These are phyloP conservation scores for Malurus elegans DNA, from an alignment of 2,113 vertebrate species.

Conservation along the genomic window DNA sequence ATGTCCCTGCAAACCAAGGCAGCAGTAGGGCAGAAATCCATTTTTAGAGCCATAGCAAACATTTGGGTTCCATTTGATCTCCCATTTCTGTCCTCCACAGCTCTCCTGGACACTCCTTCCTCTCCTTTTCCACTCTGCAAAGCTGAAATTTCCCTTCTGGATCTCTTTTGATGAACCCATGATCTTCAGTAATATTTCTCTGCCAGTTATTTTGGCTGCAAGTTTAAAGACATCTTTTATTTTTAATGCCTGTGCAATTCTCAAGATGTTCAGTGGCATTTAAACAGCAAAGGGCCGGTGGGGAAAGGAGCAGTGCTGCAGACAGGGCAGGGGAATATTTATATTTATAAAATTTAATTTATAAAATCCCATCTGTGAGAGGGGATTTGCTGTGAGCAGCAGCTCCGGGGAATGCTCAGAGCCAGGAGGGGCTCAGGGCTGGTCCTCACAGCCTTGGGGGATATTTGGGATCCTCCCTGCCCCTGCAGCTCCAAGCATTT, in stretches of 20 bases:
- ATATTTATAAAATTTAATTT: no score
- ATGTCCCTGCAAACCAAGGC: background rate
- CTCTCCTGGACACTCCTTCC: background rate
- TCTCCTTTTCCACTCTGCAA: background rate
- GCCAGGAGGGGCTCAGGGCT: background rate
- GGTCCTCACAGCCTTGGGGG: no score
- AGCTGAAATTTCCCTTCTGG: background rate
- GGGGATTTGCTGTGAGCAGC: background rate
- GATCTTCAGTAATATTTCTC: background rate
- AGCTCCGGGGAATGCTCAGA: background rate
- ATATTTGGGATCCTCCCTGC: no score
- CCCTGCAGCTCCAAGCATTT: rapidly evolving
- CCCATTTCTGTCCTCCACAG: background rate
- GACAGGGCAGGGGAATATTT: no score
- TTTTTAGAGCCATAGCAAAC: background rate
- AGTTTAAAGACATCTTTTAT: background rate
- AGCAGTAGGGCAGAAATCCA: background rate
- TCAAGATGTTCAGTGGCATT: constrained; percentile 24
- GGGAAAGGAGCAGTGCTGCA: background rate
- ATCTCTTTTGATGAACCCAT: background rate
- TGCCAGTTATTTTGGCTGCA: background rate
- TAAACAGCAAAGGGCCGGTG: background rate
- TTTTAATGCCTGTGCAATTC: background rate
- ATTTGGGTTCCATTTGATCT: background rate
- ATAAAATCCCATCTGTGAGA: background rate